Percentiles rank a stretch among this genome's conserved stretches.
Evolutionary conservation across 2,888 invertebrate species (phyloP).

Genomic region (Melipona beecheii): DNA sequence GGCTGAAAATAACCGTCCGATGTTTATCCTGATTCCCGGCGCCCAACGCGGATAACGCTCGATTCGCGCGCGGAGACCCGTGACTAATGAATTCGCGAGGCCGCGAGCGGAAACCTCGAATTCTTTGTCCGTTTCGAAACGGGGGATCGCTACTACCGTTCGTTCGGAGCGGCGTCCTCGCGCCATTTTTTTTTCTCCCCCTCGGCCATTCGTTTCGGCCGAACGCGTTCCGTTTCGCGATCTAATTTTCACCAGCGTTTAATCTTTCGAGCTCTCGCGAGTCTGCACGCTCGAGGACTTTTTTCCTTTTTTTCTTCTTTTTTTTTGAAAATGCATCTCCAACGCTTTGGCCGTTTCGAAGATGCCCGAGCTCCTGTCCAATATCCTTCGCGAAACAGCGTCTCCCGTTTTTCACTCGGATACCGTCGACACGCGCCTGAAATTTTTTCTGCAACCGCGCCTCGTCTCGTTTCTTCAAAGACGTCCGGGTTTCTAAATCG

Average conservation of each 20-base stretch:
- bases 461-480: no score
- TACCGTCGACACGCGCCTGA: conserved; percentile 69
- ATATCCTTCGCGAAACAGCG: no score
- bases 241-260: conserved; percentile 81
- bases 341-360: no score
- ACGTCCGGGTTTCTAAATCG: no score
- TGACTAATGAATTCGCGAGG: conserved; percentile 17
- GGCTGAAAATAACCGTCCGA: conserved; percentile 12
- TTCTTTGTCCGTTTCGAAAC: neutral
- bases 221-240: conserved; percentile 70
- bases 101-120: neutral
- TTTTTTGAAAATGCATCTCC: no score
- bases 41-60: neutral
- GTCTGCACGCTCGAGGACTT: neutral
- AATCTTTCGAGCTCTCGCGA: conserved; percentile 66
- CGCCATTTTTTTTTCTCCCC: neutral
- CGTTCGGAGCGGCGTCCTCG: neutral
- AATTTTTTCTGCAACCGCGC: conserved; percentile 56
- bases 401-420: no score
- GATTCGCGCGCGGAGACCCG: neutral
- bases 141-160: neutral
- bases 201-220: conserved; percentile 62
- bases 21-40: conserved; percentile 33
- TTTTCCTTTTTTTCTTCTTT: no score
- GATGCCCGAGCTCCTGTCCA: no score